Evolutionary conservation across 2,797 vertebrate species (phyloP), one percentile per base, ranked within the genome.

Genomic region (Cygnus olor): DNA sequence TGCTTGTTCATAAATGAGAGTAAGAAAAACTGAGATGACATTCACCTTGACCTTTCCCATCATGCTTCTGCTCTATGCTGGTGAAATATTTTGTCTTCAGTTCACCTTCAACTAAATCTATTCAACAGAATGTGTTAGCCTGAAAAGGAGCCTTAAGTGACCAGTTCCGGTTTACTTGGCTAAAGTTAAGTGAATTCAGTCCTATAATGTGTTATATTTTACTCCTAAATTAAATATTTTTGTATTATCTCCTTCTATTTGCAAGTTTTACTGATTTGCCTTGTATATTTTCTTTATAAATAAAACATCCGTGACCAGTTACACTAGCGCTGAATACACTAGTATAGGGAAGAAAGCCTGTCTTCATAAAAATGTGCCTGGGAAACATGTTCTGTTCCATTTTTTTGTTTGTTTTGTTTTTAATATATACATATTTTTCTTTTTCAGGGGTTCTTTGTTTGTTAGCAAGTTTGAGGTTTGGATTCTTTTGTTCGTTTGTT

Each of bases 271-370:
- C 44, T 30, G 8, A 2, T 28, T 74, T 73, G 3, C 2, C 3
- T 51, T 42, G 8, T 11, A 3, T 36, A 36, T 58, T 70, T 92
- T 49, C 38, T 30, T 7, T 38, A 30, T 4, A 69, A 85, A 72
- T 38, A 84, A 66, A 78, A 20, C 9, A 56, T 71, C 15, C 51
- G 13, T 38, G 47, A 45, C 20, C 24, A 87, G 56, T 69, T 3
- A 56, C 1, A 40, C 0, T 3, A 56, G 4, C 18, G 14, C 14
- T 80, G 58, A 21, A 60, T 57, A 8, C 7, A 47, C 3, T 4
- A 24, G 3, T 14, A 19, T 22, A 32, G 68, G 12, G n/a, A 44
- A 51, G 87, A 42, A 77, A 72, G 2, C 14, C 6, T 36, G 2
- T 47, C 38, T 25, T 90, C 36, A 69, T 38, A 38, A 38, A 69